Percentiles rank a stretch among this genome's conserved stretches.
phyloP scores from a whole-genome alignment of 2,797 vertebrate genomes.

The Neosilurus hyrtlii region DNA sequence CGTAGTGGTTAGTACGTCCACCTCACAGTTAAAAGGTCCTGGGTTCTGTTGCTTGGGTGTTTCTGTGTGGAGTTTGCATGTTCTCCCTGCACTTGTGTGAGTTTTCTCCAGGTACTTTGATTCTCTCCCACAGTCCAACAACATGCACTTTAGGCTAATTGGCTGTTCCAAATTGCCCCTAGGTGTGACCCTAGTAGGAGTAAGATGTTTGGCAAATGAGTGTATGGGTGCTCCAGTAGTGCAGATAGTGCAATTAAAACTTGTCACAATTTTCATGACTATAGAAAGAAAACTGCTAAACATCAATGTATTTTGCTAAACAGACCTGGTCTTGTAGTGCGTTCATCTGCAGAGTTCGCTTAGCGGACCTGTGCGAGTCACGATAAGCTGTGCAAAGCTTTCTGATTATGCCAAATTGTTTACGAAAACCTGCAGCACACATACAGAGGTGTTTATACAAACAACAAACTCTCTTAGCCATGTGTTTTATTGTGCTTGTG shows the following conservation, averaged over 20 bases:
- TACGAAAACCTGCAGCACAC: background rate
- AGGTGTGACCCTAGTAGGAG: too few species aligned
- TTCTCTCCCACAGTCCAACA: too few species aligned
- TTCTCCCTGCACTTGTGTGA: too few species aligned
- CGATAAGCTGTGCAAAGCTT: background rate
- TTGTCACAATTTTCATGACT: background rate
- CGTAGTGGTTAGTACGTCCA: too few species aligned
- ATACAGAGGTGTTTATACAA: background rate
- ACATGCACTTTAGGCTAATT: too few species aligned
- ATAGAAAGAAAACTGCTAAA: background rate
- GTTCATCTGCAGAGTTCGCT: background rate
- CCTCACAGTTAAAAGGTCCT: too few species aligned
- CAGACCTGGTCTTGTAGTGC: background rate
- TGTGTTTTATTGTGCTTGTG: constrained; percentile 52
- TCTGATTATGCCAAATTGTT: background rate
- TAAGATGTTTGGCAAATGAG: too few species aligned
- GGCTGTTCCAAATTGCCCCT: too few species aligned
- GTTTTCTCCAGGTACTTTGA: too few species aligned
- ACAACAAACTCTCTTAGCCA: background rate
- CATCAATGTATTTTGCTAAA: background rate
- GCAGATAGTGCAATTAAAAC: background rate
- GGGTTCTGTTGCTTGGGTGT: too few species aligned
- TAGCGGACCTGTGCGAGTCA: too few species aligned
- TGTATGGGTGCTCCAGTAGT: background rate
- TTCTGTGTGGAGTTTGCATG: too few species aligned